A percentile compares a stretch with the other conserved stretches of the same genome.
These are phyloP conservation scores for Tor tambroides DNA, from an alignment of 2,113 vertebrate species.

Conservation along the genomic window DNA sequence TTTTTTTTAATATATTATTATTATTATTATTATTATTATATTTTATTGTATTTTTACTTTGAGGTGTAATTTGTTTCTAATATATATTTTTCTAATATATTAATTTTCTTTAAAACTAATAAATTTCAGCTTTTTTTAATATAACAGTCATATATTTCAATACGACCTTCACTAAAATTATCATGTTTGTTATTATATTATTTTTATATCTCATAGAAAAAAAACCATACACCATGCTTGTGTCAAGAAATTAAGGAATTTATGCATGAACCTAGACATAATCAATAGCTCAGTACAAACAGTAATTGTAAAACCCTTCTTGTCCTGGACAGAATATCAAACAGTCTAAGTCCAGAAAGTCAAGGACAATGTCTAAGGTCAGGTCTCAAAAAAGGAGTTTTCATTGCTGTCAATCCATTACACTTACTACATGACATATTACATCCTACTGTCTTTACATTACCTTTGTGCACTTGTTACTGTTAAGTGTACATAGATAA, in stretches of 20 bases:
- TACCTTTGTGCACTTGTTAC: neutral
- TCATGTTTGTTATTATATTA: neutral
- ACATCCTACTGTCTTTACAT: neutral
- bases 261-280: slow-evolving; percentile 45
- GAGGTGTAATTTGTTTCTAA: no score
- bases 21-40: neutral
- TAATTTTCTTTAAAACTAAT: neutral
- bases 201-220: neutral
- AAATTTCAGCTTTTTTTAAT: neutral
- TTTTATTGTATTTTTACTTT: no score
- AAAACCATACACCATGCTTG: neutral
- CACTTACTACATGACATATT: neutral
- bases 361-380: neutral
- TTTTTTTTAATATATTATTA: no score
- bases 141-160: no score
- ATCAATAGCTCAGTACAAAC: slow-evolving; percentile 43
- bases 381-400: neutral
- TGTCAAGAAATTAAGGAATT: slow-evolving; percentile 35
- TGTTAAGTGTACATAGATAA: neutral
- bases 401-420: neutral
- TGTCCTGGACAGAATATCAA: slow-evolving; percentile 44
- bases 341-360: slow-evolving; percentile 5
- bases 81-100: no score
- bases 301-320: slow-evolving; percentile 23
- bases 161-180: neutral